Conservation (phyloP, 2,888 invertebrate genomes). For the Leptogaster cylindrica region DNA sequence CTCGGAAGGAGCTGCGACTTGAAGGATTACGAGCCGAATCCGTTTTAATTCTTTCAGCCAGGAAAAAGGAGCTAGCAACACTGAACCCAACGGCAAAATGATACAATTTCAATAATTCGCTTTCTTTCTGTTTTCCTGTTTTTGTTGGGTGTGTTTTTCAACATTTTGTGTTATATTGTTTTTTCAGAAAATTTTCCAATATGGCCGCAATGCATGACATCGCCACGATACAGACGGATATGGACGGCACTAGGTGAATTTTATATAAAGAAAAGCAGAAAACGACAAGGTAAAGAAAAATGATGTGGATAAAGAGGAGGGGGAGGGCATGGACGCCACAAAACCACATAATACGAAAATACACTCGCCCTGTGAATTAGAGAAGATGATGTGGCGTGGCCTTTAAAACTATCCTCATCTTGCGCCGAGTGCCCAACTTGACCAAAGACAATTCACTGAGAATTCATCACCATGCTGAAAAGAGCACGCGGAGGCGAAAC, state of each 20-base stretch:
- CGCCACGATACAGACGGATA: neutral
- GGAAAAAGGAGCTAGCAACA: slow-evolving; percentile 1
- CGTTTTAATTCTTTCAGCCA: neutral
- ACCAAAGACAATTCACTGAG: slow-evolving; percentile 20
- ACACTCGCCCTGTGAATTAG: slow-evolving; percentile 15
- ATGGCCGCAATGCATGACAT: slow-evolving; percentile 15
- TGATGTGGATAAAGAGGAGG: neutral
- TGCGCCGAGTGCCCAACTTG: slow-evolving; percentile 19
- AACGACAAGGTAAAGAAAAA: slow-evolving; percentile 11
- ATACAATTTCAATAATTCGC: slow-evolving; percentile 36
- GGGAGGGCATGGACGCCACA: neutral
- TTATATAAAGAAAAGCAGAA: slow-evolving; percentile 1
- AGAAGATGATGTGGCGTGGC: neutral
- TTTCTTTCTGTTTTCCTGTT: neutral
- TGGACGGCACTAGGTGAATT: neutral
- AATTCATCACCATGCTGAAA: neutral
- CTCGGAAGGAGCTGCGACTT: neutral
- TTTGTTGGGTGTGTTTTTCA: neutral
- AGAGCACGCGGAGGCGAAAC: neutral
- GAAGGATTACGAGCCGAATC: slow-evolving; percentile 5
- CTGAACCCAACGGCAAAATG: neutral
- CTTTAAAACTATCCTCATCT: slow-evolving; percentile 7
- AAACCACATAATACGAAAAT: slow-evolving; percentile 14
- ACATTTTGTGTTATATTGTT: neutral
- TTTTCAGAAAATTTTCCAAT: slow-evolving; percentile 27